Evolutionary conservation across 2,797 vertebrate genomes (phyloP).

Genomic region (Rhynchotus rufescens): DNA sequence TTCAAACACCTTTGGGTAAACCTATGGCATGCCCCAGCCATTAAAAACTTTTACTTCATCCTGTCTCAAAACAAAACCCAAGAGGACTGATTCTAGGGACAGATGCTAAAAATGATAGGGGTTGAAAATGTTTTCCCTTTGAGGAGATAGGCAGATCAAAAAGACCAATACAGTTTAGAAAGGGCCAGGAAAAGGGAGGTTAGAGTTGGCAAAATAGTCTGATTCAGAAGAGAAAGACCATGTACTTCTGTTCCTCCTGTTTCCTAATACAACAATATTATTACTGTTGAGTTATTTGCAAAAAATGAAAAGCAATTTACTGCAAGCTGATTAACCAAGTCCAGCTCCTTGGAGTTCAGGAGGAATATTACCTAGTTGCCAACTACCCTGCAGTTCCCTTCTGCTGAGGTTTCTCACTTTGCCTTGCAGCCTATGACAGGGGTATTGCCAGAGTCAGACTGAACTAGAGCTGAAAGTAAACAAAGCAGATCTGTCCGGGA

Average conservation of each 20-base stretch:
- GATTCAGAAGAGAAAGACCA: background rate
- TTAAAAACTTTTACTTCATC: background rate
- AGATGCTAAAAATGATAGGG: constrained; percentile 15
- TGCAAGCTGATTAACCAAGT: background rate
- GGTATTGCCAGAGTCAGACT: background rate
- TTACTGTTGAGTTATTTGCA: background rate
- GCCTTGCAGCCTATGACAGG: background rate
- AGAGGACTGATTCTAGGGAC: background rate
- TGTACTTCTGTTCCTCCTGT: background rate
- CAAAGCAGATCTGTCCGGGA: background rate
- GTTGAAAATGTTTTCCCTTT: background rate
- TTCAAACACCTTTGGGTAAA: background rate
- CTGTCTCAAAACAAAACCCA: background rate
- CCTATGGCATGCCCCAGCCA: background rate
- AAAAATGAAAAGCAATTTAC: background rate
- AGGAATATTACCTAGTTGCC: background rate
- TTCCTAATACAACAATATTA: background rate
- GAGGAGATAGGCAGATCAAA: background rate
- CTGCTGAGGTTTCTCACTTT: background rate
- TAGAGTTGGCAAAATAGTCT: background rate
- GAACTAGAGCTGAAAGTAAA: background rate
- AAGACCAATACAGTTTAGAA: background rate
- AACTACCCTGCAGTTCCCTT: background rate
- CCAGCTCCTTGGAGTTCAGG: background rate
- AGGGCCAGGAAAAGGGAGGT: background rate